Base-by-base conservation (phyloP, 1,140 invertebrate species). In the Caenorhabditis remanei region DNA sequence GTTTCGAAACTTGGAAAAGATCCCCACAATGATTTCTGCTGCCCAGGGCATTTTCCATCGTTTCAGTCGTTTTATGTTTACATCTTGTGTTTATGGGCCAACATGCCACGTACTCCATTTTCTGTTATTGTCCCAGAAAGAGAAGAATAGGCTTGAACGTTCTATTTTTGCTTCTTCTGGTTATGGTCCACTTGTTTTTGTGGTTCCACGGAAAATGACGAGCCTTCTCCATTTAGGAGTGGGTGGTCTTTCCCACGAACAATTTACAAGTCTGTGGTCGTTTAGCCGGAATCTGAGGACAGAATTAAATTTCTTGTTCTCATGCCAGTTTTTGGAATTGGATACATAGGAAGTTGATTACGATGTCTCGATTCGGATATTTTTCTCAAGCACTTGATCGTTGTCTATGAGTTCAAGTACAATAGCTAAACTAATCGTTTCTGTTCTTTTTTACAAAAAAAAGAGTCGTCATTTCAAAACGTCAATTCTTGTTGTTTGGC, bases 131-230 rank as follows among this genome's bases (percentile, higher is more conserved):
- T 63, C 61, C 24, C 13, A 53, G 9, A 16, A 16, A 53, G 32
- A 53, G 16, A 53, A 53, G 50, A 58, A 16, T 58, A 58, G 24
- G 63, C 40, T 24, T 48, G 46, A 79, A 79, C 21, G 14, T 16
- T 79, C n/a, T 24, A 53, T 79, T 79, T 50, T 13, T 63, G 21
- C 14, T 63, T 63, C 4, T 9, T 63, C 61, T 63, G 61, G 61
- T 63, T 63, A 63, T 63, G 61, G 61, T 63, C 32, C 61, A 63
- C 61, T 63, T 63, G 61, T 63, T 71, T 71, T 71, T 71, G 43
- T 43, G 65, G 65, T 71, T 71, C 40, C n/a, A 71, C 4, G 40
- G 41, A 63, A 63, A 32, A 63, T 63, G 58, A n/a, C 55, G 19
- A n/a, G 55, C 14, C 19, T n/a, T n/a, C 11, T 21, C 24, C 40